Percentiles rank a stretch among this genome's conserved stretches.
These are phyloP conservation scores for Drosophila pandora DNA, from an alignment of 1,140 invertebrate genomes.

Conservation along the genomic window DNA sequence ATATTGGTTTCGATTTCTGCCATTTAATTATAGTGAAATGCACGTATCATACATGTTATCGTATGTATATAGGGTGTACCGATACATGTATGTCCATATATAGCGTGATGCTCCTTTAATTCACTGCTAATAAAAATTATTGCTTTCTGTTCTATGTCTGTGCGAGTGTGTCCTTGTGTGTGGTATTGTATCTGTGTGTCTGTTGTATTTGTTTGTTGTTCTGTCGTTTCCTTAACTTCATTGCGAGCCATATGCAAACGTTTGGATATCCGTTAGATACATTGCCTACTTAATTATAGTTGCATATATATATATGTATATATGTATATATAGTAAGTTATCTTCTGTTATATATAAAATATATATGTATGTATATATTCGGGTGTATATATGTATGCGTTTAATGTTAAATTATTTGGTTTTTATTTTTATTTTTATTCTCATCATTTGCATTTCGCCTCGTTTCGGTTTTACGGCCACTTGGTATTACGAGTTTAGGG, in stretches of 20 bases:
- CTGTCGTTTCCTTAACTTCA: constrained; percentile 65
- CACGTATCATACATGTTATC: constrained; percentile 39
- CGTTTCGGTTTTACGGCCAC: constrained; percentile 34
- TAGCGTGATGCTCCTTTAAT: constrained; percentile 63
- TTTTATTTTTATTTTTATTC: constrained; percentile 23
- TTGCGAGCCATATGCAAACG: constrained; percentile 77
- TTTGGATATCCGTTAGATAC: constrained; percentile 69
- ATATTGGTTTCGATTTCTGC: constrained; percentile 8
- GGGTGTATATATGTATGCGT: constrained; percentile 59
- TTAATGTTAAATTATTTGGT: constrained; percentile 52
- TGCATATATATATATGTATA: constrained; percentile 73
- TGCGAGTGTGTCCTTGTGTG: constrained; percentile 18
- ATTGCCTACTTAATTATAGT: constrained; percentile 77
- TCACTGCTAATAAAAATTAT: constrained; percentile 71
- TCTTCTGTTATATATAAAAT: constrained; percentile 68
- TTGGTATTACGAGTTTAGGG: constrained; percentile 39
- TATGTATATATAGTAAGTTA: constrained; percentile 45
- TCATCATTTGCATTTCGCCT: constrained; percentile 23
- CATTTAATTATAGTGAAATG: constrained; percentile 24
- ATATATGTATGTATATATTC: constrained; percentile 61
- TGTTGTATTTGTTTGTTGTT: constrained; percentile 26
- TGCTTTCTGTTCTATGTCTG: constrained; percentile 69
- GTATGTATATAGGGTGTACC: constrained; percentile 4
- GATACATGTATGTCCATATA: constrained; percentile 29
- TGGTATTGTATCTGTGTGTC: constrained; percentile 16